phyloP scores from a whole-genome alignment of 2,888 invertebrate species.

The Aquatica leii region DNA sequence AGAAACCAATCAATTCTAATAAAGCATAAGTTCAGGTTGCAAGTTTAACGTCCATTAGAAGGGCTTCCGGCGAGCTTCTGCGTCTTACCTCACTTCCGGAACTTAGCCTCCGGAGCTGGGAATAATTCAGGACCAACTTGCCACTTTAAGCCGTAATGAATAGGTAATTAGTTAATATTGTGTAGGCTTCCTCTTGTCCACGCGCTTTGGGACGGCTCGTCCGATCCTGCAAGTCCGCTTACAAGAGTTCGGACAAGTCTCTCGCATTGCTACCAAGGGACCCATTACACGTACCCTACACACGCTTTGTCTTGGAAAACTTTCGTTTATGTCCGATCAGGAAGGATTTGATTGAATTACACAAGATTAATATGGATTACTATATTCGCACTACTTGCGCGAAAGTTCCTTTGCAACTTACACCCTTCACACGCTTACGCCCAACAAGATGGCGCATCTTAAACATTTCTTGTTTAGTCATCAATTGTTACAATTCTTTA shows the following conservation, averaged over 20 bases:
- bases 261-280: constrained; percentile 55
- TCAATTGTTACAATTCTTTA: not conserved
- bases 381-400: not conserved
- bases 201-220: constrained; percentile 47
- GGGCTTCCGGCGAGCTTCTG: constrained; percentile 58
- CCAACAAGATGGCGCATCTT: too few species aligned
- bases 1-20: constrained; percentile 60
- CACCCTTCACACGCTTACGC: too few species aligned
- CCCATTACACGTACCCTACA: constrained; percentile 55
- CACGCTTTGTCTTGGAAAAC: constrained; percentile 47
- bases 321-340: constrained; percentile 51
- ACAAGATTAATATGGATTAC: constrained; percentile 48
- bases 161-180: constrained; percentile 63
- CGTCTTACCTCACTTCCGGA: constrained; percentile 61
- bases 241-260: constrained; percentile 49
- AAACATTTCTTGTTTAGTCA: not conserved
- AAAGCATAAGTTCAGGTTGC: constrained; percentile 48
- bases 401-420: too few species aligned
- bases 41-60: constrained; percentile 53
- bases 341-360: constrained; percentile 60
- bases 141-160: constrained; percentile 64
- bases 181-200: constrained; percentile 56
- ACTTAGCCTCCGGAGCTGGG: constrained; percentile 57
- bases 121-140: constrained; percentile 63
- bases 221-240: constrained; percentile 38